A percentile compares a stretch with the other conserved stretches of the same genome.
phyloP scores from a whole-genome alignment of 2,113 vertebrate genomes.

The Oryzias curvinotus region DNA sequence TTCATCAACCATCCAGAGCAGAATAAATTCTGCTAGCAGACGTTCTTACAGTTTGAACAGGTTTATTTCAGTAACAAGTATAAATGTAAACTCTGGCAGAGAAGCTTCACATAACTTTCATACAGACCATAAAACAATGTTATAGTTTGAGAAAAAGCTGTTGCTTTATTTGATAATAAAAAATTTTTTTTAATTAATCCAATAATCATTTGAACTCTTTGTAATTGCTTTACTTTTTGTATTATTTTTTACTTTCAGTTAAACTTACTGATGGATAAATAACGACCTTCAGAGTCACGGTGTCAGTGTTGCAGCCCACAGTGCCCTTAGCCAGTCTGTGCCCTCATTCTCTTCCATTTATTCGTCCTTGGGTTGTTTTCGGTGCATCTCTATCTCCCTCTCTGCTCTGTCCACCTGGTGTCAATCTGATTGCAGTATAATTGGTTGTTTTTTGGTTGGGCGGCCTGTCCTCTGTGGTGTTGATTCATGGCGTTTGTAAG shows the following conservation, averaged over 20 bases:
- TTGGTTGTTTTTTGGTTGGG: slow-evolving; percentile 73
- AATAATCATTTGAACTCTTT: neutral
- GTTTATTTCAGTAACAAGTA: neutral
- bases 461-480: slow-evolving; percentile 61
- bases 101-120: too few species aligned
- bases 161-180: too few species aligned
- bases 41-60: neutral
- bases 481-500: slow-evolving; percentile 76
- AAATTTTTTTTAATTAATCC: too few species aligned
- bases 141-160: too few species aligned
- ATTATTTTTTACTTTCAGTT: slow-evolving; percentile 4
- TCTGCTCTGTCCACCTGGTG: slow-evolving; percentile 62
- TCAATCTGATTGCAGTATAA: slow-evolving; percentile 77
- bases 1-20: too few species aligned
- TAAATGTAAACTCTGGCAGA: too few species aligned
- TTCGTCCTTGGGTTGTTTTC: slow-evolving; percentile 71
- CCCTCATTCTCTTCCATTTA: slow-evolving; percentile 61
- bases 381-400: slow-evolving; percentile 58
- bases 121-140: too few species aligned
- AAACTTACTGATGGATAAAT: slow-evolving; percentile 14
- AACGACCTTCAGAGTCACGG: slow-evolving; percentile 36
- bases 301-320: slow-evolving; percentile 36
- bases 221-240: neutral
- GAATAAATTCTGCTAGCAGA: neutral
- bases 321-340: slow-evolving; percentile 56